Percentiles rank a stretch among this genome's conserved stretches.
Evolutionary conservation across 2,797 vertebrate species (phyloP).

Genomic region (Alosa sapidissima): DNA sequence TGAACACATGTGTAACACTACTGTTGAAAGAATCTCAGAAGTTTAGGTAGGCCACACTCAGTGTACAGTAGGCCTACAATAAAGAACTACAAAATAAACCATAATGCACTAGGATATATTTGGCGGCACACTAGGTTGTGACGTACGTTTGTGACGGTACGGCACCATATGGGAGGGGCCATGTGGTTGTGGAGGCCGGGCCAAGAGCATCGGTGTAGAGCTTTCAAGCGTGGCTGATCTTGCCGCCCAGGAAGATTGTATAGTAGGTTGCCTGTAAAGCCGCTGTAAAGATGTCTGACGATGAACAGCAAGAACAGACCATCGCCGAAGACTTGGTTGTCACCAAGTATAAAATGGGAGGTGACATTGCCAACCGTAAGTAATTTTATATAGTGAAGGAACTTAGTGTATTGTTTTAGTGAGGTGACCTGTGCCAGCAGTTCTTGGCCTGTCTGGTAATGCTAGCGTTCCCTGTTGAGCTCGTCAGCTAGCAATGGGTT

Average conservation of each 20-base stretch:
- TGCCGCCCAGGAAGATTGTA: slow-evolving; percentile 82
- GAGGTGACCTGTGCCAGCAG: slow-evolving; percentile 31
- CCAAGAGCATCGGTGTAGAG: slow-evolving; percentile 57
- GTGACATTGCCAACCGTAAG: slow-evolving; percentile 95
- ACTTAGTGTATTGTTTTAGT: neutral
- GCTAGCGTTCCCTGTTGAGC: slow-evolving; percentile 21
- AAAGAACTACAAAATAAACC: neutral
- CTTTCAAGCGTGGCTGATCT: slow-evolving; percentile 87
- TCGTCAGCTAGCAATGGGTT: slow-evolving; percentile 30
- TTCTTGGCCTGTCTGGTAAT: slow-evolving; percentile 48
- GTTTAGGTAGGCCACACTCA: no score
- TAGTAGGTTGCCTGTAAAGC: slow-evolving; percentile 68
- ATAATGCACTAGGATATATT: neutral
- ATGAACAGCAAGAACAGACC: slow-evolving; percentile 92
- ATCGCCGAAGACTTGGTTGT: slow-evolving; percentile 95
- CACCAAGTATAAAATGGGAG: slow-evolving; percentile 97
- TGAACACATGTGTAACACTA: no score
- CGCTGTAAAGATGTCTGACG: slow-evolving; percentile 88
- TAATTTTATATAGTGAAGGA: slow-evolving; percentile 61
- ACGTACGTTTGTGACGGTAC: neutral
- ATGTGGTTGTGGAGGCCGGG: slow-evolving; percentile 25
- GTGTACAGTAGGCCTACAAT: no score
- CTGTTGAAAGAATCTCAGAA: no score
- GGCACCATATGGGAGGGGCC: neutral
- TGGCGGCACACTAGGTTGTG: neutral